These are phyloP conservation scores for Aspidoscelis tigris DNA, from an alignment of 2,113 vertebrate genomes.

Conservation along the genomic window DNA sequence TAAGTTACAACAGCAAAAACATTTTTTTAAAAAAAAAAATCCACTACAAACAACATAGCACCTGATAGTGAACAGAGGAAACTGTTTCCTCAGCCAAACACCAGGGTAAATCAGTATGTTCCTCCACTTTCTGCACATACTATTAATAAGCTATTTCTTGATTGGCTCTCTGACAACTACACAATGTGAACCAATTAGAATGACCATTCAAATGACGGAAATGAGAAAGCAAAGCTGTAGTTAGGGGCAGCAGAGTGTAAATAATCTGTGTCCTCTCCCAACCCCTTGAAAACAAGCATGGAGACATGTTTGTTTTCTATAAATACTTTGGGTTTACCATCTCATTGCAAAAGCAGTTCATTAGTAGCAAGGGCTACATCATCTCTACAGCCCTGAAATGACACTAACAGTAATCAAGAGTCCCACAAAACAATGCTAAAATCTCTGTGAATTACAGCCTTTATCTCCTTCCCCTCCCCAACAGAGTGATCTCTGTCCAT, in stretches of 20 bases:
- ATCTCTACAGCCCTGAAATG: slow-evolving; percentile 21
- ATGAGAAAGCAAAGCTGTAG: not conserved
- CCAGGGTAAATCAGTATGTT: not conserved
- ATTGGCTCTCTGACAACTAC: fast-evolving
- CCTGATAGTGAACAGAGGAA: too few species aligned
- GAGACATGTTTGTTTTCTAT: slow-evolving; percentile 50
- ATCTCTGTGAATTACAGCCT: not conserved
- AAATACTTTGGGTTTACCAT: slow-evolving; percentile 54
- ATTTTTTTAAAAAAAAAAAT: too few species aligned
- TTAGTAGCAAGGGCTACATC: slow-evolving; percentile 30
- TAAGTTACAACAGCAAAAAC: too few species aligned
- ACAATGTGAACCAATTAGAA: not conserved
- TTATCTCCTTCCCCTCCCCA: not conserved
- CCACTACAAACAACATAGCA: too few species aligned
- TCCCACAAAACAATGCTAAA: not conserved
- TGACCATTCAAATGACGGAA: not conserved
- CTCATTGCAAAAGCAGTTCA: slow-evolving; percentile 46
- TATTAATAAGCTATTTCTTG: not conserved
- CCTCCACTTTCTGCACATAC: fast-evolving
- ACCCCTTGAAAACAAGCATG: not conserved
- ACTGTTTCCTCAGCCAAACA: too few species aligned
- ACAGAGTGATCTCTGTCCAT: fast-evolving
- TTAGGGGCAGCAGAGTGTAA: not conserved
- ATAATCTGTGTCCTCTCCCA: not conserved
- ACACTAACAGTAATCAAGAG: not conserved